Evolutionary conservation across 1,140 invertebrate genomes (phyloP).

Genomic region (Holcopasites calliopsidis): DNA sequence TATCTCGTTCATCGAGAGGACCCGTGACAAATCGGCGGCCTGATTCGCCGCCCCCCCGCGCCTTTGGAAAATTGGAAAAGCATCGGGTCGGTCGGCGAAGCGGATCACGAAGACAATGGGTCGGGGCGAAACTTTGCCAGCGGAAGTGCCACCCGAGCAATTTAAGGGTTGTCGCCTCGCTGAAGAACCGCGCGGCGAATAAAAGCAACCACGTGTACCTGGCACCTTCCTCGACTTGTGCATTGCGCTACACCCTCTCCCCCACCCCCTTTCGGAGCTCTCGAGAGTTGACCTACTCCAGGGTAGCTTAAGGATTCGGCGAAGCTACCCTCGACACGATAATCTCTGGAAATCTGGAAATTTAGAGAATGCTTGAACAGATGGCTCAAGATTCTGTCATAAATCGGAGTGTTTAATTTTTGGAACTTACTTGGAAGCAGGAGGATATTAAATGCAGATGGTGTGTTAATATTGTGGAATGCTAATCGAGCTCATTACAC

Average conservation of each 20-base stretch:
- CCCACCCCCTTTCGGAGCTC: background rate
- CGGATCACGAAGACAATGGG: constrained; percentile 51
- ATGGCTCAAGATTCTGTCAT: too few relatives aligned
- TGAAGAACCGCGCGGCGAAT: constrained; percentile 36
- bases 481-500: too few relatives aligned
- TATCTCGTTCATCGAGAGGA: constrained; percentile 36
- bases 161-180: constrained; percentile 44
- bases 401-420: too few relatives aligned
- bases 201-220: constrained; percentile 30
- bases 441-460: background rate
- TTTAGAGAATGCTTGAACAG: background rate
- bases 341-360: background rate
- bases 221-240: constrained; percentile 18
- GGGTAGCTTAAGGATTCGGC: background rate
- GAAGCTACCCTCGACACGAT: background rate
- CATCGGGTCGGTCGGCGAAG: constrained; percentile 28
- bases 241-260: background rate
- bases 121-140: constrained; percentile 4
- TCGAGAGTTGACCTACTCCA: constrained; percentile 17
- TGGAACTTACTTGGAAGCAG: too few relatives aligned
- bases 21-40: constrained; percentile 29
- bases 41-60: background rate
- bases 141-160: constrained; percentile 40
- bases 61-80: constrained; percentile 48
- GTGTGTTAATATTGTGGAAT: background rate